A percentile compares a stretch with the other conserved stretches of the same genome.
Evolutionary conservation across 2,113 vertebrate species (phyloP).

Genomic region (Connochaetes taurinus): DNA sequence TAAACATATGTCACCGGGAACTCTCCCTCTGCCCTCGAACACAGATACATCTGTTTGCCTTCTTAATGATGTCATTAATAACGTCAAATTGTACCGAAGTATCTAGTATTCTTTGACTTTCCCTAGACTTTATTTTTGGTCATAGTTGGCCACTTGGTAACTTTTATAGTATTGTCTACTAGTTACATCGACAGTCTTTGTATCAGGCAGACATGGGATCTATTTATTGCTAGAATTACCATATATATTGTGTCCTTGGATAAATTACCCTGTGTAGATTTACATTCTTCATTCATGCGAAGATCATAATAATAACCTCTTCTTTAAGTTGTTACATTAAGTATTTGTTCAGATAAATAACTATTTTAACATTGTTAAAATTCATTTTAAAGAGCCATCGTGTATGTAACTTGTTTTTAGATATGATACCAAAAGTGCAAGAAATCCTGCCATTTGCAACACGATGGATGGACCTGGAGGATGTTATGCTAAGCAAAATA

Average conservation of each 20-base stretch:
- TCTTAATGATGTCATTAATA: background rate
- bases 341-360: background rate
- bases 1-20: background rate
- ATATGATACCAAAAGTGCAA: background rate
- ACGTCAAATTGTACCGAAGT: background rate
- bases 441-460: background rate
- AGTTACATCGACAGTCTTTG: background rate
- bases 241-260: too few relatives aligned
- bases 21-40: background rate
- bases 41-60: background rate
- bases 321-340: background rate
- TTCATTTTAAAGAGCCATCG: background rate
- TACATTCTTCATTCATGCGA: background rate
- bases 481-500: background rate
- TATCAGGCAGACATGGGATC: background rate
- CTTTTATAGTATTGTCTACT: background rate
- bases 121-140: background rate
- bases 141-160: background rate
- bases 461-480: background rate
- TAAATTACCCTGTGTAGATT: background rate
- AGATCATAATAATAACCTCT: background rate
- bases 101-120: background rate
- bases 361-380: background rate
- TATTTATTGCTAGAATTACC: background rate
- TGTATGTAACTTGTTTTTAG: background rate